Evolutionary conservation across 2,888 invertebrate species (phyloP).

Genomic region (Netelia fuscicornis): DNA sequence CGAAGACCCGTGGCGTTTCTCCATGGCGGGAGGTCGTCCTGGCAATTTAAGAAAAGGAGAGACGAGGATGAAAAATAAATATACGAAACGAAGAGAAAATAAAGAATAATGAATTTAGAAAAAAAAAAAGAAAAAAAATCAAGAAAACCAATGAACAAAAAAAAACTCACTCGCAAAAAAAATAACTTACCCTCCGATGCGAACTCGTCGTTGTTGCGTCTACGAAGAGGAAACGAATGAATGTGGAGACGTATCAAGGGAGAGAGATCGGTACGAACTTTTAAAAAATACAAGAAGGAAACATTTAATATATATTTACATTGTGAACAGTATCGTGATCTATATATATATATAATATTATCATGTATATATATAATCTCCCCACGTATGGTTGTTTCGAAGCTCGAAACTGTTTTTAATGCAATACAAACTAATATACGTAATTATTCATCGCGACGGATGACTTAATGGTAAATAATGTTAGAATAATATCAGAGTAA

Average conservation of each 20-base stretch:
- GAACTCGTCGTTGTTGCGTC: constrained; percentile 66
- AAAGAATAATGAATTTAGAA: background rate
- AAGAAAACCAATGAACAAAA: background rate
- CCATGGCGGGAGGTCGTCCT: constrained; percentile 37
- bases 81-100: background rate
- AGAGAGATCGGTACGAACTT: constrained; percentile 40
- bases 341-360: constrained; percentile 61
- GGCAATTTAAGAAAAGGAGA: constrained; percentile 2
- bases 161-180: constrained; percentile 46
- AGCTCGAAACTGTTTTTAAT: constrained; percentile 37
- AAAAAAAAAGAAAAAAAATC: constrained; percentile 5
- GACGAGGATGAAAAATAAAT: constrained; percentile 27
- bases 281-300: constrained; percentile 78
- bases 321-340: constrained; percentile 57
- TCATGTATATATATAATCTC: constrained; percentile 53
- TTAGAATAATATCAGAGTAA: constrained; percentile 30
- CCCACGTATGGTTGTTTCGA: constrained; percentile 48
- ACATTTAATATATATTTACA: constrained; percentile 74
- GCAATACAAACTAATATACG: constrained; percentile 13
- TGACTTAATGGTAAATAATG: constrained; percentile 7
- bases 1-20: constrained; percentile 15
- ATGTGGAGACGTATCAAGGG: constrained; percentile 1
- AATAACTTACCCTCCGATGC: constrained; percentile 75
- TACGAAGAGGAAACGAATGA: background rate
- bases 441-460: constrained; percentile 27